These are phyloP conservation scores for Vireo altiloquus DNA, from an alignment of 2,113 vertebrate genomes.

Conservation along the genomic window DNA sequence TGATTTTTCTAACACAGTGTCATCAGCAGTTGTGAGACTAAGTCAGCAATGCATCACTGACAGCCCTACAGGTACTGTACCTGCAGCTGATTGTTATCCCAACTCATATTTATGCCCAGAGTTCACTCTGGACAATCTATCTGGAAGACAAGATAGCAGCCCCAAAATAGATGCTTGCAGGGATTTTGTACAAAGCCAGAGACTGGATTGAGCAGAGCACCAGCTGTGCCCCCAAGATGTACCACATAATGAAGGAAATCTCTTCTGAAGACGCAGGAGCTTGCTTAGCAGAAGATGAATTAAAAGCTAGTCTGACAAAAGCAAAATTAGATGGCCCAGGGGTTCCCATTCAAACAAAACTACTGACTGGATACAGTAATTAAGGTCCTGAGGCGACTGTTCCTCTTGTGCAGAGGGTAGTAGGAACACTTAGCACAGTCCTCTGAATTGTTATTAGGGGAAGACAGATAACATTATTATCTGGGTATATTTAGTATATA, in stretches of 20 bases:
- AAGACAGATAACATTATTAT: background rate
- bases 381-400: background rate
- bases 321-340: background rate
- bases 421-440: background rate
- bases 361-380: background rate
- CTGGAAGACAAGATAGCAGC: background rate
- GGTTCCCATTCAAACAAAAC: background rate
- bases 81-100: background rate
- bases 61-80: background rate
- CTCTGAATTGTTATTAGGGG: background rate
- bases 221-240: conserved; percentile 9
- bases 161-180: background rate
- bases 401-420: background rate
- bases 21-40: background rate
- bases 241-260: conserved; percentile 16
- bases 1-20: background rate
- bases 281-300: conserved; percentile 1
- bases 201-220: background rate
- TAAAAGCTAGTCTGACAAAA: conserved; percentile 15
- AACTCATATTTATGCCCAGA: background rate
- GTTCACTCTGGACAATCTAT: background rate
- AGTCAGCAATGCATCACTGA: background rate
- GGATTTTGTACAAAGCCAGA: background rate
- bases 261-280: conserved; percentile 17
- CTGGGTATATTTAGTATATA: no score